Evolutionary conservation across 2,888 invertebrate species (phyloP), one percentile per base, ranked within the genome.

Genomic region (Flexamia atlantica): DNA sequence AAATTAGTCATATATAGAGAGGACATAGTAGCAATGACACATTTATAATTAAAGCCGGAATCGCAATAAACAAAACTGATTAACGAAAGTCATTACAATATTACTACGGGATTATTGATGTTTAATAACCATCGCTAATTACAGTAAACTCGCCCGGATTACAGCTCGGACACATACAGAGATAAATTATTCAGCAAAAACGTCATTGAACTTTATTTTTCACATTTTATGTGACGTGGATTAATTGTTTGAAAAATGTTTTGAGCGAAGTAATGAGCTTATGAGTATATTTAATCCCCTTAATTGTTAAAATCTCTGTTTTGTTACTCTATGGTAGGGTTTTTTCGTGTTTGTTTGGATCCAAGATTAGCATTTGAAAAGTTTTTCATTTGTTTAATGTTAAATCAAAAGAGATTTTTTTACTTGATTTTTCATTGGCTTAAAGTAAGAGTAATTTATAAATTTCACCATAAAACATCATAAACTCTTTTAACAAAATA

Each of bases 71-170:
- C 46, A 76, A 76, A 76, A 76, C 74, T 42, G n/a, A 25, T 23
- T 40, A 76, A 76, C 74, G 23, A 76, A 76, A 46, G 20, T 76
- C 74, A 76, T 76, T 76, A 76, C 46, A 46, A 46, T 46, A 46
- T 46, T 46, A 12, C 28, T 7, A n/a, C n/a, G 1, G 28, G 74
- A 76, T 76, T 76, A 72, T 36, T 23, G 72, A 28, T 1, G 36
- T 36, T 70, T 20, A 40, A 70, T n/a, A 20, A 30, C 68, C 5
- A 36, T 70, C n/a, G 10, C 40, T 70, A 70, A 70, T 70, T 70
- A 70, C 20, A 64, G 17, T 30, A 4, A 14, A 3, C 64, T 28
- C 0, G 64, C 28, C 9, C 23, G 53, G 53, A 53, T 53, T 53
- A 53, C 23, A 10, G 7, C 23, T 23, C 53, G 7, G 53, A 17